Evolutionary conservation across 1,140 invertebrate genomes (phyloP).

Genomic region (Wiebesia pumilae): DNA sequence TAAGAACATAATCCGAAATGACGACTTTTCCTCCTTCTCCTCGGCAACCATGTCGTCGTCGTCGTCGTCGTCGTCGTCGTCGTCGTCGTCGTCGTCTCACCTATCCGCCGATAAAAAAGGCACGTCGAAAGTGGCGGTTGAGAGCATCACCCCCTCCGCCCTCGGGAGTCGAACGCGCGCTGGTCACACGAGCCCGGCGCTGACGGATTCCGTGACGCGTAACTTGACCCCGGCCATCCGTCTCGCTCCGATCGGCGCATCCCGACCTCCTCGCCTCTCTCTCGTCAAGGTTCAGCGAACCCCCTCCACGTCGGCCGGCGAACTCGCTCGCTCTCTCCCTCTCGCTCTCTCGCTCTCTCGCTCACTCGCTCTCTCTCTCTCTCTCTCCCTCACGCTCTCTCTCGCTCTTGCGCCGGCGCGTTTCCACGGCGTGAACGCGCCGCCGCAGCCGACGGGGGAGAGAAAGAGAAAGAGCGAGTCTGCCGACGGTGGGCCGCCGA

Average conservation of each 20-base stretch:
- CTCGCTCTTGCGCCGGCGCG: conserved; percentile 29
- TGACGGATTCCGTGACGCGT: conserved; percentile 8
- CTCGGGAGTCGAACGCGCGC: neutral
- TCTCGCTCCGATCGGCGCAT: neutral
- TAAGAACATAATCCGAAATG: too few relatives aligned
- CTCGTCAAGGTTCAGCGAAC: neutral
- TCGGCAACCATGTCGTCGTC: too few relatives aligned
- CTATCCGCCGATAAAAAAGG: conserved; percentile 5
- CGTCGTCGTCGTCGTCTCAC: neutral
- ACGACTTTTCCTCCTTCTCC: too few relatives aligned
- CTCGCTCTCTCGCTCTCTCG: conserved; percentile 4
- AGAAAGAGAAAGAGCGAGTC: neutral
- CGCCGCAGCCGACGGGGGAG: neutral
- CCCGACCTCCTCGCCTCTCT: conserved; percentile 14
- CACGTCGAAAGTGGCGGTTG: neutral
- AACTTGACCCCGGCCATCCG: neutral
- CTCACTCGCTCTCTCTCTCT: too few relatives aligned
- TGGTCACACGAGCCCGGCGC: neutral
- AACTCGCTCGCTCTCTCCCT: too few relatives aligned
- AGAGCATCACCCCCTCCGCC: neutral
- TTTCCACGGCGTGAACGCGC: conserved; percentile 28
- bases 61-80: too few relatives aligned
- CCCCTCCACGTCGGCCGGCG: neutral
- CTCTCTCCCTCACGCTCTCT: too few relatives aligned
- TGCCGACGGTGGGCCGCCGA: conserved; percentile 29